phyloP scores from a whole-genome alignment of 2,888 invertebrate species.

The Pristionchus arcanus region DNA sequence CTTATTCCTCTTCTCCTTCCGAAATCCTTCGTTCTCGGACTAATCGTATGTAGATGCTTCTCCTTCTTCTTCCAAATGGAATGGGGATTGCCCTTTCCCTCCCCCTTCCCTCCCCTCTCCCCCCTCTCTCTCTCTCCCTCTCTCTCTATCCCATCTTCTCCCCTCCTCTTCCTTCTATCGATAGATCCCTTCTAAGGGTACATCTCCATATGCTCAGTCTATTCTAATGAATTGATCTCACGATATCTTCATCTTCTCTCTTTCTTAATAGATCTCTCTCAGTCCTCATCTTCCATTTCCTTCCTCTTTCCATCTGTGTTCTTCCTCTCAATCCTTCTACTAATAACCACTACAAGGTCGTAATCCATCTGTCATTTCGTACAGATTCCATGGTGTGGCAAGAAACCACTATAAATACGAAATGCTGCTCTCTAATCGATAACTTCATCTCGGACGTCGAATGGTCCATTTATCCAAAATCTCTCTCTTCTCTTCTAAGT shows the following conservation, averaged over 20 bases:
- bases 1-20: slow-evolving; percentile 54
- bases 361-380: neutral
- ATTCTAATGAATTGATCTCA: slow-evolving; percentile 29
- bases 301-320: slow-evolving; percentile 2
- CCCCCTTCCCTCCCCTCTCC: slow-evolving; percentile 55
- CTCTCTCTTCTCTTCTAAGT: neutral
- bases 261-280: neutral
- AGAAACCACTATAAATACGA: neutral
- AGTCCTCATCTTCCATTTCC: neutral
- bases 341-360: neutral
- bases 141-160: slow-evolving; percentile 53
- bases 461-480: neutral
- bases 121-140: slow-evolving; percentile 55
- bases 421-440: neutral
- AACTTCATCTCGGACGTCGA: neutral
- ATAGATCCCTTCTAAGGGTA: slow-evolving; percentile 25
- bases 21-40: slow-evolving; percentile 56
- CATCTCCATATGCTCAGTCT: slow-evolving; percentile 14
- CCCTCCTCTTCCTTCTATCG: slow-evolving; percentile 38
- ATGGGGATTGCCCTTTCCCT: slow-evolving; percentile 24
- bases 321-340: neutral
- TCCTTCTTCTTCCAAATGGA: slow-evolving; percentile 54
- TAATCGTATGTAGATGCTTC: slow-evolving; percentile 52
- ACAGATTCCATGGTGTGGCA: neutral
- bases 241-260: neutral